Evolutionary conservation across 1,140 invertebrate species (phyloP), one percentile per base, ranked within the genome.

Genomic region (Papilio aristodemus): DNA sequence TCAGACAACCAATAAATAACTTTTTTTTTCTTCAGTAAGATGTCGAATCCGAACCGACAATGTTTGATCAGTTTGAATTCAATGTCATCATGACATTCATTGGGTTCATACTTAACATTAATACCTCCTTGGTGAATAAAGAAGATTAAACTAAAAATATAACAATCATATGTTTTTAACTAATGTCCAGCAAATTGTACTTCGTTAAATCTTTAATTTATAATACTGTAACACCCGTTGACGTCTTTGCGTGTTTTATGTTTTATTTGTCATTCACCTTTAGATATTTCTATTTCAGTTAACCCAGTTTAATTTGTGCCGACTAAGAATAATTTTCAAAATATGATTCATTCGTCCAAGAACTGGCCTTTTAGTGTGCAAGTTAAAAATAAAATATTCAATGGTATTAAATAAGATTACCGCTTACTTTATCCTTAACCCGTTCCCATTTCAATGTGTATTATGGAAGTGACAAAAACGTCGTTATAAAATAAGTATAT

Each of bases 261-360:
- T 54, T 54, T 50, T 54, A 19, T 62, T 6, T 54, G 37, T 62
- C 11, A 62, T 62, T 19, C 59, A 62, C 8, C 36, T 62, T 58
- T 68, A 54, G 46, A 46, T 64, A 68, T 58, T 41, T 70, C 68
- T 73, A 69, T 67, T 70, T 70, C 54, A 62, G 69, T 54, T 70
- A 66, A 14, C 63, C 71, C 50, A 70, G 38, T 73, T 67, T 70
- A 62, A 50, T 27, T 43, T 73, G 71, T 70, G 71, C 71, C 71
- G 70, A 73, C 25, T 67, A 58, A 54, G 64, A 54, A 54, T 54
- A 13, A 39, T 62, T 36, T 4, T 62, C 39, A 62, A 62, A 62
- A 37, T 62, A 62, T 62, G 59, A 62, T 37, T 62, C 59, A 62
- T 14, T 38, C 59, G 32, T 37, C 46, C 9, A 22, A 54, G 22